Evolutionary conservation across 2,888 invertebrate genomes (phyloP).

Genomic region (Chymomyza amoena): DNA sequence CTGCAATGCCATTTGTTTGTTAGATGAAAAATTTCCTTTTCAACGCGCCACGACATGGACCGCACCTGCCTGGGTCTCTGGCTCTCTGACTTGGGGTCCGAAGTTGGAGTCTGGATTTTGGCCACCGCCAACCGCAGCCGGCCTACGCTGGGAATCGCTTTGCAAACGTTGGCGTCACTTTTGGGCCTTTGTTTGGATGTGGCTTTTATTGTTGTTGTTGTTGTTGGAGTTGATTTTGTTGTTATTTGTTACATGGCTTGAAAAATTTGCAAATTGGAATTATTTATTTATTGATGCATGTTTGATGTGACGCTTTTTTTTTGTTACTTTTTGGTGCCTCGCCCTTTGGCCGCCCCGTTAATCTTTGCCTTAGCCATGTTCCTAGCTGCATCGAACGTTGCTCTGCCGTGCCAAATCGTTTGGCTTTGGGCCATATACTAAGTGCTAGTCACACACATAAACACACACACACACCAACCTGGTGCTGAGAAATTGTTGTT

Average conservation of each 20-base stretch:
- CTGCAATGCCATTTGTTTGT: slow-evolving; percentile 32
- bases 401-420: slow-evolving; percentile 56
- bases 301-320: slow-evolving; percentile 66
- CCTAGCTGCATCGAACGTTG: slow-evolving; percentile 19
- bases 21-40: slow-evolving; percentile 70
- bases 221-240: background rate
- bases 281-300: slow-evolving; percentile 66
- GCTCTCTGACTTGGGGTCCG: background rate
- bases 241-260: slow-evolving; percentile 23
- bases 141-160: background rate
- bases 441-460: slow-evolving; percentile 35
- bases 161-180: slow-evolving; percentile 40
- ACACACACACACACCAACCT: slow-evolving; percentile 14
- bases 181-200: slow-evolving; percentile 21
- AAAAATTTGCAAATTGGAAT: slow-evolving; percentile 70
- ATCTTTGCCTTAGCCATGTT: slow-evolving; percentile 1
- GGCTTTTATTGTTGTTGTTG: background rate
- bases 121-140: background rate
- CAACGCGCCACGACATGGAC: slow-evolving; percentile 50
- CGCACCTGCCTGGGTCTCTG: slow-evolving; percentile 57
- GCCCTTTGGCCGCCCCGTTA: background rate
- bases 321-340: background rate
- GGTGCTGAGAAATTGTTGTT: slow-evolving; percentile 55
- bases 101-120: background rate
- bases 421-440: slow-evolving; percentile 57